Evolutionary conservation across 2,797 vertebrate species (phyloP).

Genomic region (Microctenopoma stevenorrisi): DNA sequence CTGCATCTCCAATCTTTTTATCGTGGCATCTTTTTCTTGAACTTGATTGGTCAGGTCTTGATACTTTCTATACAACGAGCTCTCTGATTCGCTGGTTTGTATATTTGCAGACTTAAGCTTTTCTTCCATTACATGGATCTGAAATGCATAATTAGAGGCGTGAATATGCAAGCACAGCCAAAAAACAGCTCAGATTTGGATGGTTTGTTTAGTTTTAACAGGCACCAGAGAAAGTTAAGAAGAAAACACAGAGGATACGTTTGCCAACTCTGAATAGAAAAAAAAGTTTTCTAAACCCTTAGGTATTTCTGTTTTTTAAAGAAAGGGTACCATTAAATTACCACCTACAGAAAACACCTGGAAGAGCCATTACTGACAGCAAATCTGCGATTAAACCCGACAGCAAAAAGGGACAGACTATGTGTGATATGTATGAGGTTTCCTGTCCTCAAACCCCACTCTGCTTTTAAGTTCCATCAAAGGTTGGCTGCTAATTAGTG

Average conservation of each 20-base stretch:
- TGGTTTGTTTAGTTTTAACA: conserved; percentile 14
- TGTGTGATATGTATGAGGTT: conserved; percentile 20
- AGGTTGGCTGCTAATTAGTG: conserved; percentile 18
- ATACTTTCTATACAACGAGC: conserved; percentile 85
- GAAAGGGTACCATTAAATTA: conserved; percentile 57
- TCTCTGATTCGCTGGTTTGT: conserved; percentile 86
- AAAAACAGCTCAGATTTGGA: conserved; percentile 28
- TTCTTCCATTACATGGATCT: conserved; percentile 94
- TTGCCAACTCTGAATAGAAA: conserved; percentile 17
- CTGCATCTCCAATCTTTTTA: conserved; percentile 88
- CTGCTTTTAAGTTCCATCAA: conserved; percentile 35
- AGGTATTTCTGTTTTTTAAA: conserved; percentile 51
- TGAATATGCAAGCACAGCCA: conserved; percentile 15
- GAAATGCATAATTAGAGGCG: conserved; percentile 62
- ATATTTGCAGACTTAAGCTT: conserved; percentile 89
- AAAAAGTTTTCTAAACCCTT: conserved; percentile 32
- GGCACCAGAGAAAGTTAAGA: conserved; percentile 36
- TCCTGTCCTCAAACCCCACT: conserved; percentile 30
- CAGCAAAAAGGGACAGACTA: conserved; percentile 19
- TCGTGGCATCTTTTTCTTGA: conserved; percentile 87
- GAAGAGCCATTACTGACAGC: conserved; percentile 55
- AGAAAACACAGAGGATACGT: conserved; percentile 18
- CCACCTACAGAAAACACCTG: conserved; percentile 66
- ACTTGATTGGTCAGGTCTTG: conserved; percentile 86
- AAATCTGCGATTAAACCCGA: conserved; percentile 58